Conservation (phyloP, 2,113 vertebrate species). For the Eudorcas thomsonii region DNA sequence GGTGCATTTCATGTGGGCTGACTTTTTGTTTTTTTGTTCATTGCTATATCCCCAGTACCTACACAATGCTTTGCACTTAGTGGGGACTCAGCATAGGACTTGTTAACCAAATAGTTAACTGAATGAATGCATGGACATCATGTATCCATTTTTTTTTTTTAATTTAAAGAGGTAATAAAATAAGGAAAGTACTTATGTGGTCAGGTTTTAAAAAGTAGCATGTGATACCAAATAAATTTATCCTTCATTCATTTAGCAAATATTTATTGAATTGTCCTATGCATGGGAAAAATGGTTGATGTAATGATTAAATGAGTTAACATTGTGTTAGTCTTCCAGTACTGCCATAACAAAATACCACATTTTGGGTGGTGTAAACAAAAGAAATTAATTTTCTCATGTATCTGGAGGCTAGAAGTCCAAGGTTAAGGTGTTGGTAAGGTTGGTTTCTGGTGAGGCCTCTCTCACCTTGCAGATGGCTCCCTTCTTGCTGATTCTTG, state of each 20-base stretch:
- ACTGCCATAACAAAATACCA: neutral
- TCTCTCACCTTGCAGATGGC: neutral
- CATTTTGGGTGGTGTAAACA: neutral
- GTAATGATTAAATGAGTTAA: neutral
- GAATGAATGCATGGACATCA: neutral
- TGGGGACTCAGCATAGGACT: neutral
- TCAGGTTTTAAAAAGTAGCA: neutral
- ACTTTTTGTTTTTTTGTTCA: neutral
- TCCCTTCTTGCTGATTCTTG: neutral
- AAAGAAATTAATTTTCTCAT: neutral
- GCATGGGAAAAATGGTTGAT: neutral
- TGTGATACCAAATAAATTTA: neutral
- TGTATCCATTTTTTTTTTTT: neutral
- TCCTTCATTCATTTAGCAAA: neutral
- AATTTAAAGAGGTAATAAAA: neutral
- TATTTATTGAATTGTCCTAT: neutral
- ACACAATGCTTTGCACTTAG: neutral
- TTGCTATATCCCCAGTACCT: neutral
- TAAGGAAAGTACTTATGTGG: neutral
- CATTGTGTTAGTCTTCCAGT: neutral
- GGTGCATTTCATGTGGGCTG: neutral
- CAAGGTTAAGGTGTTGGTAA: neutral
- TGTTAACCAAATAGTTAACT: neutral
- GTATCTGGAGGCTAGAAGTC: neutral
- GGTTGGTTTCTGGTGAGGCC: neutral